These are phyloP conservation scores for Troides oblongomaculatus DNA, from an alignment of 2,888 invertebrate species.

Conservation along the genomic window DNA sequence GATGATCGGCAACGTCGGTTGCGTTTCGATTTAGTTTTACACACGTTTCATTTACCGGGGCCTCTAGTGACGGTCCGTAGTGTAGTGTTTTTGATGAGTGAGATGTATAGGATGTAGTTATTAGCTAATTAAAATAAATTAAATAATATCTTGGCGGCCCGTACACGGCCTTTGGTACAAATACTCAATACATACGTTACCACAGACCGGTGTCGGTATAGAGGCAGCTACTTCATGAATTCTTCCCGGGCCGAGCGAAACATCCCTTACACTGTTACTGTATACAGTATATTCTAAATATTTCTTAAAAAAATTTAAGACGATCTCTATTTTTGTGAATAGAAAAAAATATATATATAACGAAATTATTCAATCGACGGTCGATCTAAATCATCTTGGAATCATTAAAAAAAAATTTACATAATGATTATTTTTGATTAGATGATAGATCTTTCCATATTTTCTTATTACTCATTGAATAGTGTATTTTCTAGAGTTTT, in stretches of 20 bases:
- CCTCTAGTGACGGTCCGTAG: slow-evolving; percentile 10
- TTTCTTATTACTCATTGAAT: slow-evolving; percentile 34
- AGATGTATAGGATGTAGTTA: slow-evolving; percentile 53
- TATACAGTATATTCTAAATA: slow-evolving; percentile 24
- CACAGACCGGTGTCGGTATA: slow-evolving; percentile 35
- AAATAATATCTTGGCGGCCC: slow-evolving; percentile 38
- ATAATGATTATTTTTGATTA: slow-evolving; percentile 20
- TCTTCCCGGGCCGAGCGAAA: slow-evolving; percentile 3
- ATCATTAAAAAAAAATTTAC: slow-evolving; percentile 19
- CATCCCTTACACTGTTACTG: background rate
- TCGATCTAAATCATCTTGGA: slow-evolving; percentile 22
- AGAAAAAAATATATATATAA: slow-evolving; percentile 14
- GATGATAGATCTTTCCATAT: slow-evolving; percentile 32
- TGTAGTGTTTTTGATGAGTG: slow-evolving; percentile 52
- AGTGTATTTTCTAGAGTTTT: slow-evolving; percentile 30
- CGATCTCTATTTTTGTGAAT: slow-evolving; percentile 28
- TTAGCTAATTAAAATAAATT: slow-evolving; percentile 42
- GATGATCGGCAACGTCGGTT: slow-evolving; percentile 7
- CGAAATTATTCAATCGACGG: slow-evolving; percentile 26
- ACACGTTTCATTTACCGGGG: slow-evolving; percentile 4
- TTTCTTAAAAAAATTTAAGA: slow-evolving; percentile 10
- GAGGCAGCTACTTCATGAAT: slow-evolving; percentile 15
- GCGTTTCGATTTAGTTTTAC: background rate
- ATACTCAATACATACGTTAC: slow-evolving; percentile 74
- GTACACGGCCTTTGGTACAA: slow-evolving; percentile 70